A percentile compares a stretch with the other conserved stretches of the same genome.
Evolutionary conservation across 2,888 invertebrate genomes (phyloP).

Genomic region (Scaptomyza parva): DNA sequence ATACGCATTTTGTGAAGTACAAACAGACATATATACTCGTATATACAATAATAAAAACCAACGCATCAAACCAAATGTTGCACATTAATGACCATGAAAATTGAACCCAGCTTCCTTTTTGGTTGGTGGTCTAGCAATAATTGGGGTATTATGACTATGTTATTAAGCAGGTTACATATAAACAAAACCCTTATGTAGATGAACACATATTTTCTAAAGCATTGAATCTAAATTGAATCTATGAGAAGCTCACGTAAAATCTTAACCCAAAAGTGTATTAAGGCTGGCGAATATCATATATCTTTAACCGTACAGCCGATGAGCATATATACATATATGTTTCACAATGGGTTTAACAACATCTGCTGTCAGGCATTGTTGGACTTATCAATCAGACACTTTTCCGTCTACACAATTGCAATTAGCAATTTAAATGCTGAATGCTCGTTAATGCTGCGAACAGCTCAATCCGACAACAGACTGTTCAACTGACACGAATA

Average conservation of each 20-base stretch:
- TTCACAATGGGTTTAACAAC: conserved; percentile 26
- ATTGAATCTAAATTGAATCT: background rate
- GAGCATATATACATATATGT: no score
- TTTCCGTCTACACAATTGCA: conserved; percentile 38
- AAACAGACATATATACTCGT: background rate
- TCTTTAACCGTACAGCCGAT: no score
- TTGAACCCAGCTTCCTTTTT: conserved; percentile 20
- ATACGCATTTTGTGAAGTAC: conserved; percentile 38
- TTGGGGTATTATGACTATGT: background rate
- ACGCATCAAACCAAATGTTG: conserved; percentile 47
- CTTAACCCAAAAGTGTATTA: background rate
- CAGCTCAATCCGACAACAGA: conserved; percentile 50
- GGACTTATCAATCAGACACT: conserved; percentile 31
- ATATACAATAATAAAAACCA: conserved; percentile 25
- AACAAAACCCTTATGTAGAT: background rate
- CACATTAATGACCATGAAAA: conserved; percentile 60
- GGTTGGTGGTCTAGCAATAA: conserved; percentile 7
- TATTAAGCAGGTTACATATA: background rate
- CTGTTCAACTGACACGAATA: conserved; percentile 48
- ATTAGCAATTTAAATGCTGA: conserved; percentile 74
- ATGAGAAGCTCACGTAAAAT: background rate
- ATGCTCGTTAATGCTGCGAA: conserved; percentile 62
- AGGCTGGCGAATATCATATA: no score
- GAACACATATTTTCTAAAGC: background rate
- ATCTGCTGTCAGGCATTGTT: background rate